Conservation (phyloP, 2,113 vertebrate species). For the Istiophorus platypterus region DNA sequence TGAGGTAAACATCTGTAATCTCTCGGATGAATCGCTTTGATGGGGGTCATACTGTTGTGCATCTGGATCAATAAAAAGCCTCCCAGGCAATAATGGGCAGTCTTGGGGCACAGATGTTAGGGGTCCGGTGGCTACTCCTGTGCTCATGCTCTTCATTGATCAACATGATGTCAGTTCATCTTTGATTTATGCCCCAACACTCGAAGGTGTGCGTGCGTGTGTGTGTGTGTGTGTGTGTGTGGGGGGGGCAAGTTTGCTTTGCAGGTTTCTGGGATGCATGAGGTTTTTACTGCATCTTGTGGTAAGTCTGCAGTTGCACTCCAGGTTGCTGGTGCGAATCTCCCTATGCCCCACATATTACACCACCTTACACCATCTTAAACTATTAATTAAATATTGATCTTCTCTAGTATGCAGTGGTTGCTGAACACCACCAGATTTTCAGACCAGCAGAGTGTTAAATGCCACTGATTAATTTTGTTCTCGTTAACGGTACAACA, state of each 20-base stretch:
- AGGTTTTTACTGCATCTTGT: slow-evolving; percentile 21
- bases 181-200: slow-evolving; percentile 42
- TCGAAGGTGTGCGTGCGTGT: no score
- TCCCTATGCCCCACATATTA: not conserved
- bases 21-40: slow-evolving; percentile 24
- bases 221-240: no score
- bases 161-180: slow-evolving; percentile 32
- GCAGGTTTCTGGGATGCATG: slow-evolving; percentile 11
- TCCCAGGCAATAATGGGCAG: slow-evolving; percentile 36
- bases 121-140: slow-evolving; percentile 10
- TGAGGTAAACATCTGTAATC: slow-evolving; percentile 87
- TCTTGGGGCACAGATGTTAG: slow-evolving; percentile 25
- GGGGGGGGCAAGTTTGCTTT: slow-evolving; percentile 9
- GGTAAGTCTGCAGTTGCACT: slow-evolving; percentile 10
- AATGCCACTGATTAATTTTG: slow-evolving; percentile 17
- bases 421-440: slow-evolving; percentile 1
- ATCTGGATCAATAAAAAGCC: slow-evolving; percentile 68
- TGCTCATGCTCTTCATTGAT: slow-evolving; percentile 62
- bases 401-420: not conserved
- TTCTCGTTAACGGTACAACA: slow-evolving; percentile 23
- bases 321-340: slow-evolving; percentile 1
- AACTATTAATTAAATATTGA: slow-evolving; percentile 26
- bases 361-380: slow-evolving; percentile 19
- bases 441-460: not conserved
- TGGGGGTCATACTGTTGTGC: slow-evolving; percentile 13